A percentile compares a stretch with the other conserved stretches of the same genome.
Conservation (phyloP, 1,140 invertebrate genomes). For the Nephila pilipes region DNA sequence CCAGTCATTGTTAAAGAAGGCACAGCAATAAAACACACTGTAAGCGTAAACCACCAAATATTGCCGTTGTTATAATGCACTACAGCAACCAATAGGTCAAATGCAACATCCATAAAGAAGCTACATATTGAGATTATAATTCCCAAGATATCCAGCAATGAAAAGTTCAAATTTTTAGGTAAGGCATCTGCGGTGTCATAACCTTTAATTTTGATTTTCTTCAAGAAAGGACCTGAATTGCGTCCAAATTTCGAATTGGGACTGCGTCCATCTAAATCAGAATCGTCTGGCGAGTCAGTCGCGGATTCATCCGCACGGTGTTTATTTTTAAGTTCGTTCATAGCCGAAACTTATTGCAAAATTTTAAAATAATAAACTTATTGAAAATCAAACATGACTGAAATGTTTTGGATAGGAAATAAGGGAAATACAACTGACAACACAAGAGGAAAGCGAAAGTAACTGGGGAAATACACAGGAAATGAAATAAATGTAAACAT, state of each 20-base stretch:
- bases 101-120: slow-evolving; percentile 78
- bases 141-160: slow-evolving; percentile 77
- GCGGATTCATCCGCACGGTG: slow-evolving; percentile 49
- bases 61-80: slow-evolving; percentile 78
- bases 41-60: slow-evolving; percentile 79
- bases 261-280: slow-evolving; percentile 62
- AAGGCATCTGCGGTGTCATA: slow-evolving; percentile 72
- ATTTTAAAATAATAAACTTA: not conserved
- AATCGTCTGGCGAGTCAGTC: slow-evolving; percentile 73
- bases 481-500: slow-evolving; percentile 49
- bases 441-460: slow-evolving; percentile 43
- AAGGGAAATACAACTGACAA: slow-evolving; percentile 25
- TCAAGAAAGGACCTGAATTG: slow-evolving; percentile 65
- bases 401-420: not conserved
- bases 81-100: slow-evolving; percentile 78
- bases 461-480: slow-evolving; percentile 44
- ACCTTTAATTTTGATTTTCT: slow-evolving; percentile 75
- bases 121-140: slow-evolving; percentile 78
- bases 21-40: slow-evolving; percentile 79
- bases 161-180: slow-evolving; percentile 77
- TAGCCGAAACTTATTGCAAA: not conserved
- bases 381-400: not conserved
- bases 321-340: slow-evolving; percentile 36
- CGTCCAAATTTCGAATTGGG: slow-evolving; percentile 52
- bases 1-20: slow-evolving; percentile 80